Conservation (phyloP, 1,140 invertebrate genomes). For the Dermatophagoides farinae region DNA sequence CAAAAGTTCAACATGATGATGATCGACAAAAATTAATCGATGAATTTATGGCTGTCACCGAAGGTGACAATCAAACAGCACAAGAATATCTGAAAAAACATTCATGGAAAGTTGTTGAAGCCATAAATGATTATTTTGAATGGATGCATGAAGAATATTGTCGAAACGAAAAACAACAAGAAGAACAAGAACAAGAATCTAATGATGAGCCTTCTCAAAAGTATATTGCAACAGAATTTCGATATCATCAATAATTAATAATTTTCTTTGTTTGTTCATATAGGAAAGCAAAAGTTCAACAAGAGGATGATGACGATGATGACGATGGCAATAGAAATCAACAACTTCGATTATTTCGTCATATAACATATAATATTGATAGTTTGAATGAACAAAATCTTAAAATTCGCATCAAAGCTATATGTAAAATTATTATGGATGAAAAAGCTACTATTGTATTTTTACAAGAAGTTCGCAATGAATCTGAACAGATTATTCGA, state of each 20-base stretch:
- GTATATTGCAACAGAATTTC: background rate
- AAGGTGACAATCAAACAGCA: slow-evolving; percentile 33
- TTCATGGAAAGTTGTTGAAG: slow-evolving; percentile 30
- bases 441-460: slow-evolving; percentile 38
- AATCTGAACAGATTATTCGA: slow-evolving; percentile 20
- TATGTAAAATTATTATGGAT: slow-evolving; percentile 30
- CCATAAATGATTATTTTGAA: slow-evolving; percentile 12
- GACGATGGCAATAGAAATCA: no score
- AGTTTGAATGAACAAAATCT: slow-evolving; percentile 35
- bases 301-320: slow-evolving; percentile 9
- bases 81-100: slow-evolving; percentile 36
- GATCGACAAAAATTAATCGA: slow-evolving; percentile 29
- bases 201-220: background rate
- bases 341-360: slow-evolving; percentile 21
- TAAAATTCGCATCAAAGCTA: slow-evolving; percentile 31
- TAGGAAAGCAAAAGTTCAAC: background rate
- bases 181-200: background rate
- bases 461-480: slow-evolving; percentile 38
- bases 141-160: background rate
- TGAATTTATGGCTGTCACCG: slow-evolving; percentile 32
- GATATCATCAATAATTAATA: background rate
- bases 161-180: background rate
- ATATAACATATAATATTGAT: slow-evolving; percentile 42
- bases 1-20: slow-evolving; percentile 14
- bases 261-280: background rate